Conservation (phyloP, 2,888 invertebrate genomes). For the Plagodis dolabraria region DNA sequence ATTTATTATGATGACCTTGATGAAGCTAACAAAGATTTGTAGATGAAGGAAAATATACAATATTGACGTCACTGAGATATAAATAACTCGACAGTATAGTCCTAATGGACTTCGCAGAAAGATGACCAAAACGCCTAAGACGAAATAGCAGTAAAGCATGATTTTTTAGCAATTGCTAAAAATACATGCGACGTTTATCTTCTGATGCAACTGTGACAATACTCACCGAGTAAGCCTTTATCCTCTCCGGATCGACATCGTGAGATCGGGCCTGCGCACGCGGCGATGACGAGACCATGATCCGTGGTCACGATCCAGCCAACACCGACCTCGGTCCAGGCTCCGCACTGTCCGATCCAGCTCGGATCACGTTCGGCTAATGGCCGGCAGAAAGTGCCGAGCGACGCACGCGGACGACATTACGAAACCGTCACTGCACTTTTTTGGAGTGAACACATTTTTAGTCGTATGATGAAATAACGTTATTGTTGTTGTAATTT, state of each 20-base stretch:
- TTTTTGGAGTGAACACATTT: conserved; percentile 36
- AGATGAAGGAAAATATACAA: background rate
- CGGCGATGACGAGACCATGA: conserved; percentile 83
- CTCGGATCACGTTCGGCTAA: conserved; percentile 2
- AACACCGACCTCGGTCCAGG: conserved; percentile 47
- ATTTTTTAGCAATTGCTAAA: background rate
- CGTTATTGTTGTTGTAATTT: background rate
- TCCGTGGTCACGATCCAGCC: conserved; percentile 72
- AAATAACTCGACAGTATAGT: background rate
- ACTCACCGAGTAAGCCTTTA: conserved; percentile 81
- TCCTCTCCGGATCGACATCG: conserved; percentile 77
- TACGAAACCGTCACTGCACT: conserved; percentile 36
- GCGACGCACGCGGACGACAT: conserved; percentile 1
- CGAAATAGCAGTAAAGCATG: background rate
- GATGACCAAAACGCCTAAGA: no score
- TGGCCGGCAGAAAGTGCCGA: background rate
- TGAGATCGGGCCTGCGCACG: conserved; percentile 77
- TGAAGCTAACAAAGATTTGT: no score
- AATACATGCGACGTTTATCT: background rate
- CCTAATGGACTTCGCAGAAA: no score
- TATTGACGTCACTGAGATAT: background rate
- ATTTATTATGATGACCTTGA: no score
- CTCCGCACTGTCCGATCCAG: conserved; percentile 33
- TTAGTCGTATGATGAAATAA: conserved; percentile 2
- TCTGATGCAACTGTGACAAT: conserved; percentile 36